Evolutionary conservation across 2,797 vertebrate species (phyloP), one percentile per base, ranked within the genome.

Genomic region (Acropternis orthonyx): DNA sequence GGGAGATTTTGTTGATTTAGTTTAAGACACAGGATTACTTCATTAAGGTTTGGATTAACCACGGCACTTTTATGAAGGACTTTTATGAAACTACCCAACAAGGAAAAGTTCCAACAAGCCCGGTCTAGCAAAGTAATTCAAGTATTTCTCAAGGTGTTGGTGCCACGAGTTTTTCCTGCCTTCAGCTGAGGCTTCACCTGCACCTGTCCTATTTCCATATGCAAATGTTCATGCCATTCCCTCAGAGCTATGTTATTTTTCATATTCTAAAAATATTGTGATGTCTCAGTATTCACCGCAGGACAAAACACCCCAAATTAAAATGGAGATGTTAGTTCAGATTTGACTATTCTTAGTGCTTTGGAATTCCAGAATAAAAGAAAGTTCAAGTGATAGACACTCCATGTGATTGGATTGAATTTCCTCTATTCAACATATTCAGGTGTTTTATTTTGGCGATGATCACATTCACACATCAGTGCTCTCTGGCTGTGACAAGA

Each of bases 231-330:
- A 0, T 67, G 44, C 21, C 23, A 12, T 28, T 68, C 36, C 44
- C 36, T 59, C n/a, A 32, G 41, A 49, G 22, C 34, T 52, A 26
- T 17, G 61, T 36, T 83, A 14, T 59, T 92, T 92, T 78, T 54
- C 63, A 59, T 56, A 36, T 23, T 36, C 78, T 94, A 91, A 88
- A 89, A 92, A 82, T 71, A 56, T 37, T 87, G 59, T 81, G n/a
- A 54, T 69, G 18, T 66, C 39, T 69, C 44, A 34, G 27, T 76
- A 28, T 87, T 85, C 74, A 37, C 17, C 49, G 46, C 3, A 9
- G 72, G 37, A 82, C 34, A 89, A 74, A 94, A n/a, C 62, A 43
- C 4, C 44, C 56, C 20, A 78, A 93, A 92, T 74, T 52, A 84
- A 88, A 28, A 48, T 12, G 3, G 63, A 73, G 76, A 39, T 68